Conservation (phyloP, 2,797 vertebrate species). For the Poecilia gillii region DNA sequence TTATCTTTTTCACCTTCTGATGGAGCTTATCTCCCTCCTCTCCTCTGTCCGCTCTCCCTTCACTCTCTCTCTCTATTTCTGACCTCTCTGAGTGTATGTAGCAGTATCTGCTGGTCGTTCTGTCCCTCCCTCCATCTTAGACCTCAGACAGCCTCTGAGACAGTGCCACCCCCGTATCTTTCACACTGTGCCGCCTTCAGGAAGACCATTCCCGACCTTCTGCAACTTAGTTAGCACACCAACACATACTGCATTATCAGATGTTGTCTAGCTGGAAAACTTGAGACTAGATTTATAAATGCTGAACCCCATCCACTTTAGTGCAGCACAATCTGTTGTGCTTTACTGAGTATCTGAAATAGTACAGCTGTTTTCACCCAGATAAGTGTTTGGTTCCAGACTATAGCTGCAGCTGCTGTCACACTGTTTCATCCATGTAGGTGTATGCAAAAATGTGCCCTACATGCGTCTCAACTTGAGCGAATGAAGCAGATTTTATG, state of each 20-base stretch:
- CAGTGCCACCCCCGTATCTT: constrained; percentile 69
- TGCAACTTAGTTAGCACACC: constrained; percentile 57
- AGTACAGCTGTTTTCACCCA: neutral
- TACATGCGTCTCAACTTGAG: neutral
- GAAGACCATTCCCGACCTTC: constrained; percentile 51
- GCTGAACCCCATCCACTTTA: constrained; percentile 45
- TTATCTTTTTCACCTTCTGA: constrained; percentile 72
- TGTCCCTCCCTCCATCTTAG: constrained; percentile 51
- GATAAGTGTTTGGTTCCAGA: neutral
- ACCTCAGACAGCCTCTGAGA: constrained; percentile 64
- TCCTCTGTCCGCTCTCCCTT: constrained; percentile 30
- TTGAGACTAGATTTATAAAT: constrained; percentile 43
- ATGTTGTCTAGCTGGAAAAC: constrained; percentile 36
- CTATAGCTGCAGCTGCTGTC: neutral
- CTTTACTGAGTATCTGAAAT: constrained; percentile 49
- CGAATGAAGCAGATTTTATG: neutral
- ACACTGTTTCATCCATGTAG: neutral
- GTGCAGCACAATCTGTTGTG: constrained; percentile 10
- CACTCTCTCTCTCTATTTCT: constrained; percentile 6
- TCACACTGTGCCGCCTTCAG: constrained; percentile 62
- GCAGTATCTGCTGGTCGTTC: constrained; percentile 11
- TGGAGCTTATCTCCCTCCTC: constrained; percentile 63
- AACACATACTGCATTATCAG: constrained; percentile 38
- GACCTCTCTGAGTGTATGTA: constrained; percentile 21
- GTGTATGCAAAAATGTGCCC: neutral